These are phyloP conservation scores for Vanacampus margaritifer DNA, from an alignment of 2,113 vertebrate genomes.

Conservation along the genomic window DNA sequence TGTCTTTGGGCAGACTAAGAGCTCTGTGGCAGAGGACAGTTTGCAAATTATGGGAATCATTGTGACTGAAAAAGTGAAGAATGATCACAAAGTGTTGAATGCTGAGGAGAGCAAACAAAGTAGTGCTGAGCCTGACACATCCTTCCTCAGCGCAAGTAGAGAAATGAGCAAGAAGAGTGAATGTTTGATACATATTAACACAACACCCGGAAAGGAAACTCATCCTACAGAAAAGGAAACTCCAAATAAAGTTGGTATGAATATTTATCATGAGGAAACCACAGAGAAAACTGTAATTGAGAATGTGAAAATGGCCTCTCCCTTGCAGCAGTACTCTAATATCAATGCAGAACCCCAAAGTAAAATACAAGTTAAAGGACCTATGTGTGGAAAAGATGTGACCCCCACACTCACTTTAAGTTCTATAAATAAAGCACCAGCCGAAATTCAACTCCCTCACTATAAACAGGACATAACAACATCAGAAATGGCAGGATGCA, in stretches of 20 bases:
- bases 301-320: conserved; percentile 11
- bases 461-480: conserved; percentile 27
- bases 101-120: not conserved
- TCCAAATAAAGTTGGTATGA: conserved; percentile 15
- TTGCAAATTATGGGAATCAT: conserved; percentile 61
- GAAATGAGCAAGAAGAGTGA: conserved; percentile 22
- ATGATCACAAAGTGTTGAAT: not conserved
- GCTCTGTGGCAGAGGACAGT: conserved; percentile 20
- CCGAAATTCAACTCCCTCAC: conserved; percentile 43
- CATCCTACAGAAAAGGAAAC: conserved; percentile 11
- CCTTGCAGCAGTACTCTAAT: conserved; percentile 10
- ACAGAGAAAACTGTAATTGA: conserved; percentile 16
- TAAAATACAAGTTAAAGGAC: conserved; percentile 29
- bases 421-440: conserved; percentile 47
- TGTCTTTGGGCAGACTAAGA: conserved; percentile 22
- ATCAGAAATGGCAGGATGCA: conserved; percentile 21
- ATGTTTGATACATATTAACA: conserved; percentile 11
- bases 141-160: not conserved
- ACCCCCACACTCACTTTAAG: conserved; percentile 14
- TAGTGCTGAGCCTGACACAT: conserved; percentile 16
- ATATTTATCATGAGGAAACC: conserved; percentile 20
- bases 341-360: conserved; percentile 16
- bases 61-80: conserved; percentile 54
- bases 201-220: conserved; percentile 18
- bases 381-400: conserved; percentile 23